A percentile compares a stretch with the other conserved stretches of the same genome.
phyloP scores from a whole-genome alignment of 2,797 vertebrate genomes.

The Rachycentron canadum region DNA sequence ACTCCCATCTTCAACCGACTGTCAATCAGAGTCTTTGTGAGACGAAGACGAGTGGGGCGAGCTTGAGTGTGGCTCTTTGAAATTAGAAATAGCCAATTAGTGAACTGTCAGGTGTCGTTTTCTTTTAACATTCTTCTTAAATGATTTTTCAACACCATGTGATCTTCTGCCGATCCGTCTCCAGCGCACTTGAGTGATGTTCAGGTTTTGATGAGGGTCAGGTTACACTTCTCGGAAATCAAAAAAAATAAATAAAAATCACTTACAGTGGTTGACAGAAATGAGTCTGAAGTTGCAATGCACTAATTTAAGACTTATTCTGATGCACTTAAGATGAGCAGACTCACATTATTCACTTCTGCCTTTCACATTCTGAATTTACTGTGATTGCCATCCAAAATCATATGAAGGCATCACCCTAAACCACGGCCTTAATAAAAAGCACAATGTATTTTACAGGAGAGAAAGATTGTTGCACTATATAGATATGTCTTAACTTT shows the following conservation, averaged over 20 bases:
- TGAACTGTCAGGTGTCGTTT: slow-evolving; percentile 70
- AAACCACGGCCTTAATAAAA: slow-evolving; percentile 43
- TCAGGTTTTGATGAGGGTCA: slow-evolving; percentile 61
- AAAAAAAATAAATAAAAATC: too few species aligned
- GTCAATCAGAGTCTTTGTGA: slow-evolving; percentile 67
- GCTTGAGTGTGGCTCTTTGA: slow-evolving; percentile 59
- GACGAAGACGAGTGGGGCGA: slow-evolving; percentile 40
- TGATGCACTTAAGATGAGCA: slow-evolving; percentile 55
- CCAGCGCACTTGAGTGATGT: slow-evolving; percentile 49
- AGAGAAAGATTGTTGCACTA: background rate
- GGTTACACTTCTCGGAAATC: slow-evolving; percentile 37
- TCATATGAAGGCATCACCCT: slow-evolving; percentile 15
- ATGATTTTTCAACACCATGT: slow-evolving; percentile 39
- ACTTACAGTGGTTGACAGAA: slow-evolving; percentile 21
- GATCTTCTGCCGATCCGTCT: slow-evolving; percentile 50
- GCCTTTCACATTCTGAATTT: slow-evolving; percentile 4
- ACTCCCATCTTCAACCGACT: slow-evolving; percentile 64
- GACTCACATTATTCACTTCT: slow-evolving; percentile 17
- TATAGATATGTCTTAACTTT: slow-evolving; percentile 7
- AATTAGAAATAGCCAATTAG: slow-evolving; percentile 80
- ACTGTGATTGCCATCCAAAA: slow-evolving; percentile 47
- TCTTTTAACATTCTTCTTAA: slow-evolving; percentile 46
- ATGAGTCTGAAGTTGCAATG: slow-evolving; percentile 45
- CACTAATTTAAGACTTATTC: slow-evolving; percentile 33
- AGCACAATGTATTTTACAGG: slow-evolving; percentile 1